Percentiles rank a stretch among this genome's conserved stretches.
Conservation (phyloP, 2,888 invertebrate species). For the Calliopum simillimum region DNA sequence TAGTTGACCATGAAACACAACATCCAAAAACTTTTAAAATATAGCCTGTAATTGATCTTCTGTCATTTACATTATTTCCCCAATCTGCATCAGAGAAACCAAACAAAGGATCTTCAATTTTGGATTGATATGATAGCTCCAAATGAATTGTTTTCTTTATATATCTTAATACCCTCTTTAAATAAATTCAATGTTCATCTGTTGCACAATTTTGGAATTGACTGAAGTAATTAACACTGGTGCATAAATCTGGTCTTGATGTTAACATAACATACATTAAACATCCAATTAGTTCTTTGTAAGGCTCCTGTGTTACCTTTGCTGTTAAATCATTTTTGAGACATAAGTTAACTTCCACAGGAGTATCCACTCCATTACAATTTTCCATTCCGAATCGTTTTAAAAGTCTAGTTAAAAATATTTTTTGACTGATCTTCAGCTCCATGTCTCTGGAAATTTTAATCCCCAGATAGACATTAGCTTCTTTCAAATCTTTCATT, state of each 20-base stretch:
- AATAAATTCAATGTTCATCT: conserved; percentile 7
- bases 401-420: too few relatives aligned
- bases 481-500: conserved; percentile 24
- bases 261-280: conserved; percentile 27
- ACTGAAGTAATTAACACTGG: conserved; percentile 23
- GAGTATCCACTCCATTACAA: too few relatives aligned
- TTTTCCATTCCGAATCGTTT: too few relatives aligned
- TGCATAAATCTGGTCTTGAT: conserved; percentile 24
- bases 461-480: conserved; percentile 25
- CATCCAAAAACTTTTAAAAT: background rate
- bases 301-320: too few relatives aligned
- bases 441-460: too few relatives aligned
- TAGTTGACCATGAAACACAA: background rate
- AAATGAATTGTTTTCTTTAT: conserved; percentile 16
- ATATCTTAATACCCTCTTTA: conserved; percentile 26
- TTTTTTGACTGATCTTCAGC: too few relatives aligned
- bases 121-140: too few relatives aligned
- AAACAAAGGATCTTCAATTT: too few relatives aligned
- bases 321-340: too few relatives aligned
- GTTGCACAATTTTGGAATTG: conserved; percentile 16
- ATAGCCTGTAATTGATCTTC: background rate
- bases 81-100: too few relatives aligned
- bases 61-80: too few relatives aligned
- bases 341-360: too few relatives aligned
- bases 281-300: conserved; percentile 30